These are phyloP conservation scores for Hirtodrosophila histrioides DNA, from an alignment of 2,888 invertebrate species.

Conservation along the genomic window DNA sequence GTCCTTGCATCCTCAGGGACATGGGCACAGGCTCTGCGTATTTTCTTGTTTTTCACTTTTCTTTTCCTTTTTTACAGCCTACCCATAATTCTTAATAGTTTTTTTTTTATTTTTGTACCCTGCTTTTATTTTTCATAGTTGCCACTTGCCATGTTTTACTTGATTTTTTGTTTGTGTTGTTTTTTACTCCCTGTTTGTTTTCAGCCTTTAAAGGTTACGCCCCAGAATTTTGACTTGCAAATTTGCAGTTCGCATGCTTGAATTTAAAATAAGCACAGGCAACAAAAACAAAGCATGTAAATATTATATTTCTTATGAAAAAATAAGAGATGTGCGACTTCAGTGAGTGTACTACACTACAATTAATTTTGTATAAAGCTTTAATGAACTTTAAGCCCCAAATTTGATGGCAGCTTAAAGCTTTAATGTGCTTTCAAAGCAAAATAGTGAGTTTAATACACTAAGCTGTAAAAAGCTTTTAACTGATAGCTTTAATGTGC, in stretches of 20 bases:
- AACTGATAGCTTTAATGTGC: too few relatives aligned
- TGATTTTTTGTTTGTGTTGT: conserved; percentile 2
- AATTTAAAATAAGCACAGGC: conserved; percentile 7
- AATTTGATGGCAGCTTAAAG: too few relatives aligned
- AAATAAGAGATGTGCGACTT: too few relatives aligned
- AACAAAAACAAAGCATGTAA: too few relatives aligned
- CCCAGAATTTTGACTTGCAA: conserved; percentile 45
- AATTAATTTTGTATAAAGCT: too few relatives aligned
- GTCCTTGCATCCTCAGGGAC: conserved; percentile 32
- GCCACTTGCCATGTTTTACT: conserved; percentile 15
- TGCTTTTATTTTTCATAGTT: conserved; percentile 3
- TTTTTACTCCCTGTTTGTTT: not conserved
- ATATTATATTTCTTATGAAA: too few relatives aligned
- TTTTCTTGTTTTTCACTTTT: conserved; percentile 38
- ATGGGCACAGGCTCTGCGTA: not conserved
- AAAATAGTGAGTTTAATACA: too few relatives aligned
- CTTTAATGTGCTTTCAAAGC: too few relatives aligned
- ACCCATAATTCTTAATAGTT: conserved; percentile 20
- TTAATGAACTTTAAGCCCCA: too few relatives aligned
- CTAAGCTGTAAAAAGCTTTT: too few relatives aligned
- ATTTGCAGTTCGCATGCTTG: conserved; percentile 39
- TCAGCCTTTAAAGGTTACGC: conserved; percentile 26
- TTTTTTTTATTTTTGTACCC: not conserved
- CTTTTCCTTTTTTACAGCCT: conserved; percentile 16
- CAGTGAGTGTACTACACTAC: too few relatives aligned